These are phyloP conservation scores for Emydoidea blandingii DNA, from an alignment of 2,797 vertebrate species.

Conservation along the genomic window DNA sequence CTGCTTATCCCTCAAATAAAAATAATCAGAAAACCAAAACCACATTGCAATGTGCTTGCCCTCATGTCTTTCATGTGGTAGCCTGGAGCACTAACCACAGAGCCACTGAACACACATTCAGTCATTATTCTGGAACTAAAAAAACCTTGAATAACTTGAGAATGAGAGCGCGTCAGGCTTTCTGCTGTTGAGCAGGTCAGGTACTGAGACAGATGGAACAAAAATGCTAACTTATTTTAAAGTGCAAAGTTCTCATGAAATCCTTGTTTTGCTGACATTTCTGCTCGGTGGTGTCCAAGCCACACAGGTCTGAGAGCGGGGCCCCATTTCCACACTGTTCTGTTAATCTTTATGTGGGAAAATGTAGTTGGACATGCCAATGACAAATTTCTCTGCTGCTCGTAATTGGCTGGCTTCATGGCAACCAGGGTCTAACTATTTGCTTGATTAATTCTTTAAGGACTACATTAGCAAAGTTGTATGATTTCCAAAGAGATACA, in stretches of 20 bases:
- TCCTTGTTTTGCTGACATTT: conserved; percentile 25
- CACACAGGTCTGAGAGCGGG: conserved; percentile 64
- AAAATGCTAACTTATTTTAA: conserved; percentile 10
- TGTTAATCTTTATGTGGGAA: conserved; percentile 83
- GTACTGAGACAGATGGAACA: conserved; percentile 14
- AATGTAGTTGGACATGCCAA: conserved; percentile 78
- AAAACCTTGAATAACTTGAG: neutral
- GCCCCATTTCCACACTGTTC: conserved; percentile 76
- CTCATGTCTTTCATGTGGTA: neutral
- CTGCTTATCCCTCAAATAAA: neutral
- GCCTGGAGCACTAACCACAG: neutral
- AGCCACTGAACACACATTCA: neutral
- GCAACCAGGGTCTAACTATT: conserved; percentile 78
- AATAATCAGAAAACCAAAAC: neutral
- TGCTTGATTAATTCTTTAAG: conserved; percentile 84
- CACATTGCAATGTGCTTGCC: neutral
- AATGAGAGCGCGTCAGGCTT: neutral
- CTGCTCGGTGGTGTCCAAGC: conserved; percentile 21
- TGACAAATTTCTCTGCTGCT: conserved; percentile 83
- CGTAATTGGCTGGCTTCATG: conserved; percentile 79
- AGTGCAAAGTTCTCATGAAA: conserved; percentile 23
- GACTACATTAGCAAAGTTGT: conserved; percentile 81
- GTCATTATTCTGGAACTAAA: neutral
- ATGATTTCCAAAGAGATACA: conserved; percentile 83
- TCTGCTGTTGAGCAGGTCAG: neutral